Base-by-base conservation (phyloP, 2,888 invertebrate species). In the Tortrix viridana region DNA sequence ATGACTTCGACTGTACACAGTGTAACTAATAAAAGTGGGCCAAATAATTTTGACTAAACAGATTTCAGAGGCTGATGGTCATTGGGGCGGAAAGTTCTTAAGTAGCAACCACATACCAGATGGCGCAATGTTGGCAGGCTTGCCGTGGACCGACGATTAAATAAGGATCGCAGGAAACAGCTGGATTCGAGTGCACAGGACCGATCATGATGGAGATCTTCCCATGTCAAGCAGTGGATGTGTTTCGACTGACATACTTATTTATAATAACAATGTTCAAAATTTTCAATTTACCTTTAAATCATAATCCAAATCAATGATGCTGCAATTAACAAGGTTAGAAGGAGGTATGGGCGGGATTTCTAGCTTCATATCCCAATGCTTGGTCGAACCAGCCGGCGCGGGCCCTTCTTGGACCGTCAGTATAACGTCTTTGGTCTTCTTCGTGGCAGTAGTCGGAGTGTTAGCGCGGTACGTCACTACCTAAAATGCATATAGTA, bases 331-430 rank as follows among this genome's bases (percentile, higher is more conserved):
- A 18, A 94, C 92, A 18, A 96, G 92, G 86, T 96, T 96, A 0
- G 96, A 96, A 1, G 96, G 96, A 7, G 96, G 96, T 73, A 96
- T 83, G 4, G 96, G 93, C 2, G 96, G 96, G 63, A 96, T 92
- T 69, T 94, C 94, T 67, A 96, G 84, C 57, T 89, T 92, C 70
- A 96, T 92, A 55, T 93, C 93, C 92, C 94, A 95, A 59, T 93
- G 94, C 59, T 94, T 94, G 1, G 93, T 94, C 43, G 92, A 89
- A 19, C 93, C 92, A 0, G 91, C 93, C 0, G 93, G 93, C 0
- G 95, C 93, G 0, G 95, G 94, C 0, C 95, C 96, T 70, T 95
- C 93, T 74, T 94, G 94, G 5, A 95, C 77, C 66, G 95, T 94
- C 19, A 94, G 79, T 61, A 96, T 93, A 9, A 93, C 86, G 53